Percentiles rank a stretch among this genome's conserved stretches.
Conservation (phyloP, 1,140 invertebrate species). For the Bombus confusus region DNA sequence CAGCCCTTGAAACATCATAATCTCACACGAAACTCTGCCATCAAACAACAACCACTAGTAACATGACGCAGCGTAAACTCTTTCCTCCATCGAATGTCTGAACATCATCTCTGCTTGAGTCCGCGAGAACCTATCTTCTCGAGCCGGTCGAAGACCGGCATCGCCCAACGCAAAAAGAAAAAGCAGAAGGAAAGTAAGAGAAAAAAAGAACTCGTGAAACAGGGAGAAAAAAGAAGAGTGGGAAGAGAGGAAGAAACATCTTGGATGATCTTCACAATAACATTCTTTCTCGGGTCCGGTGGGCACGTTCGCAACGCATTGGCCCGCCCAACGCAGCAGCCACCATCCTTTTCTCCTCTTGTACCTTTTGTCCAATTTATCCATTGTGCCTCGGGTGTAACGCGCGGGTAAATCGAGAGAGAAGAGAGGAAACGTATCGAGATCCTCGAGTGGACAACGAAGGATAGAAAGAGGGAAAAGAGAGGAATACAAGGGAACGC, state of each 20-base stretch:
- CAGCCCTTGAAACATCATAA: too few species aligned
- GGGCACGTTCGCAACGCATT: conserved; percentile 19
- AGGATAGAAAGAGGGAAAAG: not conserved
- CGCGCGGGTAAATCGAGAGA: conserved; percentile 38
- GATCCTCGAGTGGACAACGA: not conserved
- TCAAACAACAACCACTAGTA: not conserved
- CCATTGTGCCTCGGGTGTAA: conserved; percentile 48
- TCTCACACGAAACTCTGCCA: not conserved
- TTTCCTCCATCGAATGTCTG: not conserved
- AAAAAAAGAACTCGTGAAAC: not conserved
- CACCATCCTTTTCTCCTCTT: not conserved
- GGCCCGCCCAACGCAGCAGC: conserved; percentile 7
- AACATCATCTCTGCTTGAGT: not conserved
- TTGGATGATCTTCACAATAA: conserved; percentile 49
- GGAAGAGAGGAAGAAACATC: conserved; percentile 30
- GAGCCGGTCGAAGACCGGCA: not conserved
- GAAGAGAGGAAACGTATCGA: not conserved
- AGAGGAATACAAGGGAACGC: conserved; percentile 8
- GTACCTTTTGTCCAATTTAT: conserved; percentile 61
- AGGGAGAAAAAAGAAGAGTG: conserved; percentile 17
- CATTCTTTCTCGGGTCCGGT: conserved; percentile 39
- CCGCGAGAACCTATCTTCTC: not conserved
- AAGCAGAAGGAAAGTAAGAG: not conserved
- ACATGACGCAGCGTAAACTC: conserved; percentile 15
- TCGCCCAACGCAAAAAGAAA: not conserved